phyloP scores from a whole-genome alignment of 1,140 invertebrate genomes.

The Camponotus floridanus region DNA sequence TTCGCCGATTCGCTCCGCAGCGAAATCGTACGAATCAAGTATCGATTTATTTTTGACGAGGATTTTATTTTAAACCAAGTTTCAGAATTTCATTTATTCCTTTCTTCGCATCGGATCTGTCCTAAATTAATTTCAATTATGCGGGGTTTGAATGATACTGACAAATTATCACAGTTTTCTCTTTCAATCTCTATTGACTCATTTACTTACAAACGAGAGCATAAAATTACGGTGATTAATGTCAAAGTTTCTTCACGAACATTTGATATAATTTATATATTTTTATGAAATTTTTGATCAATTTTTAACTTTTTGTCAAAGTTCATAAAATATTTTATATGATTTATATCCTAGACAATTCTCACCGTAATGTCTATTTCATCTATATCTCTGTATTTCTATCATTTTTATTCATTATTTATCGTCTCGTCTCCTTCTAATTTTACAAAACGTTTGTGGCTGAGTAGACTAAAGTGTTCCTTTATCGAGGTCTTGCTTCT shows the following conservation, averaged over 20 bases:
- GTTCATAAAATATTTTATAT: neutral
- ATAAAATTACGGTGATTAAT: neutral
- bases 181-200: neutral
- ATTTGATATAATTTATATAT: neutral
- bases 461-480: slow-evolving; percentile 6
- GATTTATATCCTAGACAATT: neutral
- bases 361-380: neutral
- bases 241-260: neutral
- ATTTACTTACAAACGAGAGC: neutral
- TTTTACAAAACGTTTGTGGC: slow-evolving; percentile 18
- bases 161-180: neutral
- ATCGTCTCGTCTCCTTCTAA: neutral
- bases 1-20: neutral
- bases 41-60: neutral
- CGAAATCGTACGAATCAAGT: neutral
- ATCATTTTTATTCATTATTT: neutral
- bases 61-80: neutral
- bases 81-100: neutral
- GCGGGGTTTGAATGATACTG: neutral
- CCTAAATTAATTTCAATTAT: neutral
- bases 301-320: neutral
- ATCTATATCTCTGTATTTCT: neutral
- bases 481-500: slow-evolving; percentile 7
- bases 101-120: neutral
- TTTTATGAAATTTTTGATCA: too few species aligned